phyloP scores from a whole-genome alignment of 2,113 vertebrate species.

The Nothobranchius kuhntae region DNA sequence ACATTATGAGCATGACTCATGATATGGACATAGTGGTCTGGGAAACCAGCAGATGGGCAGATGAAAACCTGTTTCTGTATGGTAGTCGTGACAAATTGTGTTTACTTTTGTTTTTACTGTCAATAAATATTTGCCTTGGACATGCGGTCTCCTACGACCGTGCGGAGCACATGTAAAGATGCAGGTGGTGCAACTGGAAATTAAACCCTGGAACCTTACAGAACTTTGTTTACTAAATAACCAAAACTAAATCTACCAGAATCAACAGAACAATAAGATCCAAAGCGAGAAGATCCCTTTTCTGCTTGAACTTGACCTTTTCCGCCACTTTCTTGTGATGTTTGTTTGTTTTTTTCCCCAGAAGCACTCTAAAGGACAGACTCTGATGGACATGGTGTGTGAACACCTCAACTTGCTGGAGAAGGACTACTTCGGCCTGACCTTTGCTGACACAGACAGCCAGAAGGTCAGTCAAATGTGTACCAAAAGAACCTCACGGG shows the following conservation, averaged over 20 bases:
- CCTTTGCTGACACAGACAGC: conserved; percentile 91
- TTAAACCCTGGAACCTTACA: no score
- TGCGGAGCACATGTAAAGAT: no score
- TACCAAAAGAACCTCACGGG: not conserved
- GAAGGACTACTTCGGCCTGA: conserved; percentile 97
- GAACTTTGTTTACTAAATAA: not conserved
- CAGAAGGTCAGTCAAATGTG: conserved; percentile 87
- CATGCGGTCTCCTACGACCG: no score
- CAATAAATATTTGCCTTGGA: no score
- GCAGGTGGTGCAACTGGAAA: no score
- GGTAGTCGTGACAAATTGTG: no score
- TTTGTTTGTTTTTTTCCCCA: conserved; percentile 63
- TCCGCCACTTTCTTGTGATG: not conserved
- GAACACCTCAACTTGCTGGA: conserved; percentile 97
- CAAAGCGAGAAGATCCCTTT: not conserved
- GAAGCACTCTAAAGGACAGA: conserved; percentile 94
- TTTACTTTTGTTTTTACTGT: no score
- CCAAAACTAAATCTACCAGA: not conserved
- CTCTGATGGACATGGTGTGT: conserved; percentile 91
- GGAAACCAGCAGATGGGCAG: no score
- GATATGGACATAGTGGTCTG: no score
- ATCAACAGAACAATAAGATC: not conserved
- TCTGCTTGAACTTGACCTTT: not conserved
- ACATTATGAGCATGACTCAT: no score
- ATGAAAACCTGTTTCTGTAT: no score